phyloP scores from a whole-genome alignment of 2,113 vertebrate species.

The Melanerpes aurifrons region DNA sequence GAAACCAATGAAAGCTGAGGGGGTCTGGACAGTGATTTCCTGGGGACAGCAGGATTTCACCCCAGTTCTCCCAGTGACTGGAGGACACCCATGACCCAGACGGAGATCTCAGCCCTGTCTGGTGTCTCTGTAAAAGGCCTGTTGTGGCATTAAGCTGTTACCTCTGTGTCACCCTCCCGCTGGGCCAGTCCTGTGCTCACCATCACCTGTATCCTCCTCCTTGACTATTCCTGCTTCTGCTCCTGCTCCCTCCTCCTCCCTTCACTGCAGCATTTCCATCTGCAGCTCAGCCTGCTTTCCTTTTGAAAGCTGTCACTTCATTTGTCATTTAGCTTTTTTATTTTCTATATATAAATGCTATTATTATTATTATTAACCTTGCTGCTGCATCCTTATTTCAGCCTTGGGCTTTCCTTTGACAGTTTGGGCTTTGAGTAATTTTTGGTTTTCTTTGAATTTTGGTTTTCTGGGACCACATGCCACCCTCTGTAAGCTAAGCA shows the following conservation, averaged over 20 bases:
- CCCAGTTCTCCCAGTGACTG: rapidly evolving
- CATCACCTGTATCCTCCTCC: not conserved
- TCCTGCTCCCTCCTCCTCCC: not conserved
- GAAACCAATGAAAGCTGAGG: not conserved
- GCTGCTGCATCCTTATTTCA: not conserved
- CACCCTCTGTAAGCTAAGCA: not conserved
- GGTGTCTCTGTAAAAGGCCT: rapidly evolving
- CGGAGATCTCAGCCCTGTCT: rapidly evolving
- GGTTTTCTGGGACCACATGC: not conserved
- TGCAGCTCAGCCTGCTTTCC: not conserved
- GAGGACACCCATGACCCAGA: not conserved
- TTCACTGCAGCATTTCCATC: not conserved
- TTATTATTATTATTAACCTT: not conserved
- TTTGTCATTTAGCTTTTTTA: not conserved
- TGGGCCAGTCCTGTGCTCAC: not conserved
- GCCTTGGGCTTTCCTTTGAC: not conserved
- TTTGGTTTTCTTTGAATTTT: not conserved
- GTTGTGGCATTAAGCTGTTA: not conserved
- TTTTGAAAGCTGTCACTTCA: conserved; percentile 7
- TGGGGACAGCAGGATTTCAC: not conserved
- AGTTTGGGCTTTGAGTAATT: not conserved
- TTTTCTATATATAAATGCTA: not conserved
- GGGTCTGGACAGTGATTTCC: not conserved
- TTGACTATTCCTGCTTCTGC: not conserved
- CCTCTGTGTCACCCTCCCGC: not conserved